Conservation (phyloP, 2,888 invertebrate genomes). For the Micropterix aruncella region DNA sequence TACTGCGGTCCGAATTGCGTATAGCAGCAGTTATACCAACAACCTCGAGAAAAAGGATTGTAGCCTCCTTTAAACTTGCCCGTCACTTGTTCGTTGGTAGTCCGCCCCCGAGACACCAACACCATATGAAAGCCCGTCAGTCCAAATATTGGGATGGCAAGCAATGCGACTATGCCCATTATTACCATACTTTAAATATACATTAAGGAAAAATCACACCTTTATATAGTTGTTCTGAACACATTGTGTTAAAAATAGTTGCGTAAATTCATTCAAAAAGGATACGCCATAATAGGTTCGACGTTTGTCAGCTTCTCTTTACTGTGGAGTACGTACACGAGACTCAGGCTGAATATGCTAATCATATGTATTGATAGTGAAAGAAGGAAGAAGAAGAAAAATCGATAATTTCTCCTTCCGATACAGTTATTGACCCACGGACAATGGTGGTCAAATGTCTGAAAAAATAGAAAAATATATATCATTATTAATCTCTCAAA, state of each 20-base stretch:
- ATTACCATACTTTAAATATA: slow-evolving; percentile 57
- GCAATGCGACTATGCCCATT: slow-evolving; percentile 80
- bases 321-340: slow-evolving; percentile 81
- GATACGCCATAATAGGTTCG: slow-evolving; percentile 77
- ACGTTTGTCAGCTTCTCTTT: slow-evolving; percentile 68
- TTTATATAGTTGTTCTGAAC: neutral
- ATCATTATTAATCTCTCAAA: too few species aligned
- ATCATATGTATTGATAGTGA: slow-evolving; percentile 96
- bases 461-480: slow-evolving; percentile 22
- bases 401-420: slow-evolving; percentile 92
- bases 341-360: slow-evolving; percentile 88
- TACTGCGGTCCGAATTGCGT: slow-evolving; percentile 94
- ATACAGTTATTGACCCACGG: slow-evolving; percentile 97
- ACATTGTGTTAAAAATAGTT: neutral
- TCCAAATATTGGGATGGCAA: slow-evolving; percentile 95
- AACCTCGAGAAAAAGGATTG: slow-evolving; percentile 95
- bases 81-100: slow-evolving; percentile 99
- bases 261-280: slow-evolving; percentile 32
- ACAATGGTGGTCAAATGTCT: slow-evolving; percentile 99
- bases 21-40: slow-evolving; percentile 89
- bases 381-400: slow-evolving; percentile 97
- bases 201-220: too few species aligned
- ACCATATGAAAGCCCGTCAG: slow-evolving; percentile 97
- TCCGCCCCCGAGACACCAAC: slow-evolving; percentile 88
- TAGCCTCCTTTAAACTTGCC: slow-evolving; percentile 98